phyloP scores from a whole-genome alignment of 2,888 invertebrate species.

The Seira musarum region DNA sequence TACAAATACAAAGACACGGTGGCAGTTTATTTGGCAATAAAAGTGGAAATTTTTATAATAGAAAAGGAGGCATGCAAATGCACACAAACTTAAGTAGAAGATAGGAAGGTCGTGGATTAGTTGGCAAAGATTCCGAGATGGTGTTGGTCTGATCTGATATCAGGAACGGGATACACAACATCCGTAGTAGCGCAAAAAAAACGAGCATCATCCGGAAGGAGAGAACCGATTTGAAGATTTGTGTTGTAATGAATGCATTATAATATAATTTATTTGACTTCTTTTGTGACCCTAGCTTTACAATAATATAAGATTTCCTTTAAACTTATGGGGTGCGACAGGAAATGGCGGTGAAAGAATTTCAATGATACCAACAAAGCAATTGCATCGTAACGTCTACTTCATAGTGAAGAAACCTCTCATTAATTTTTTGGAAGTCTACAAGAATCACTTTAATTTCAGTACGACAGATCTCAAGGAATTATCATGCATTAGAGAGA shows the following conservation, averaged over 20 bases:
- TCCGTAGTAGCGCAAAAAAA: neutral
- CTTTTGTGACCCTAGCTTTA: no score
- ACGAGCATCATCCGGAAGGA: conserved; percentile 12
- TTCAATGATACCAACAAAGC: conserved; percentile 5
- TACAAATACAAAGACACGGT: neutral
- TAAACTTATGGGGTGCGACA: neutral
- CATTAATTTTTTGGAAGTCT: conserved; percentile 13
- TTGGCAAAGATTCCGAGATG: conserved; percentile 23
- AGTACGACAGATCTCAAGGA: neutral
- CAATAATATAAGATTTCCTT: no score
- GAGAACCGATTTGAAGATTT: neutral
- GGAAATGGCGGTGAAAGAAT: conserved; percentile 8
- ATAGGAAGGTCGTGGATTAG: conserved; percentile 33
- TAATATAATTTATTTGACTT: no score
- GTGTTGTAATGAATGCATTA: neutral
- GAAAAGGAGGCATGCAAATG: neutral
- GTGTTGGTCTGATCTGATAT: neutral
- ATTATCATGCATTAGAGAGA: neutral
- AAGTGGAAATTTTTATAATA: conserved; percentile 33
- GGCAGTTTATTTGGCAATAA: conserved; percentile 52
- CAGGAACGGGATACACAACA: conserved; percentile 2
- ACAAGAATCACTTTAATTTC: neutral
- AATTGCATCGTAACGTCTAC: conserved; percentile 4
- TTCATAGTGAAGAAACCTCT: neutral
- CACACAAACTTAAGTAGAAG: conserved; percentile 27